phyloP scores from a whole-genome alignment of 2,797 vertebrate genomes.

The Enteromius afrohamiltoni region DNA sequence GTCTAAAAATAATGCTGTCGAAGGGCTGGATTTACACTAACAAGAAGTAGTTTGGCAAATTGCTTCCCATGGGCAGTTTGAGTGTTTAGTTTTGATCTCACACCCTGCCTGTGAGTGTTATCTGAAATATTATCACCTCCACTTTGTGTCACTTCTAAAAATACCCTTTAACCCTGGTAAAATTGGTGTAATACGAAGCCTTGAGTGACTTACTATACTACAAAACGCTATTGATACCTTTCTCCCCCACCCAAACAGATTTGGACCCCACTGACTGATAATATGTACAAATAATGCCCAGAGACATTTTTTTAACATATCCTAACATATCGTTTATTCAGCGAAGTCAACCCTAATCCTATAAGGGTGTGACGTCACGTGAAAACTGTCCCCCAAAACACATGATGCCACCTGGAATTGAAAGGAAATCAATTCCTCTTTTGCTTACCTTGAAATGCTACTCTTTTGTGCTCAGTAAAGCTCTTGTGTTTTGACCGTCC shows the following conservation, averaged over 20 bases:
- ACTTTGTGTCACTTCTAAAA: neutral
- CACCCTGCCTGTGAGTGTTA: conserved; percentile 4
- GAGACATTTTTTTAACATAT: no score
- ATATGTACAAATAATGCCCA: neutral
- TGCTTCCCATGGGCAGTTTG: neutral
- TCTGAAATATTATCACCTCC: neutral
- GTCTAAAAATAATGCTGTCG: neutral
- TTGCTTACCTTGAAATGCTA: neutral
- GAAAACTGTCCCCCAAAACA: no score
- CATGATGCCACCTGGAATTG: neutral
- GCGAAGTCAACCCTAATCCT: no score
- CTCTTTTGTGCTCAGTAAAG: neutral
- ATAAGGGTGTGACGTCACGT: no score
- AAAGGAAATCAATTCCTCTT: neutral
- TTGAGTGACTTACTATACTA: neutral
- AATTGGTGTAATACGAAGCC: neutral
- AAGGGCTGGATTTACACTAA: conserved; percentile 6
- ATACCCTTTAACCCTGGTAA: neutral
- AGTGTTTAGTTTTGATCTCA: neutral
- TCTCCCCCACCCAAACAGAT: neutral
- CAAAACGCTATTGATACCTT: neutral
- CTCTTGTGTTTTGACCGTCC: conserved; percentile 20
- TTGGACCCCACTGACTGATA: neutral
- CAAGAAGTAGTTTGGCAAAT: neutral
- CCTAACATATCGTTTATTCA: no score